These are phyloP conservation scores for Reticulitermes lucifugus DNA, from an alignment of 2,888 invertebrate genomes.

Conservation along the genomic window DNA sequence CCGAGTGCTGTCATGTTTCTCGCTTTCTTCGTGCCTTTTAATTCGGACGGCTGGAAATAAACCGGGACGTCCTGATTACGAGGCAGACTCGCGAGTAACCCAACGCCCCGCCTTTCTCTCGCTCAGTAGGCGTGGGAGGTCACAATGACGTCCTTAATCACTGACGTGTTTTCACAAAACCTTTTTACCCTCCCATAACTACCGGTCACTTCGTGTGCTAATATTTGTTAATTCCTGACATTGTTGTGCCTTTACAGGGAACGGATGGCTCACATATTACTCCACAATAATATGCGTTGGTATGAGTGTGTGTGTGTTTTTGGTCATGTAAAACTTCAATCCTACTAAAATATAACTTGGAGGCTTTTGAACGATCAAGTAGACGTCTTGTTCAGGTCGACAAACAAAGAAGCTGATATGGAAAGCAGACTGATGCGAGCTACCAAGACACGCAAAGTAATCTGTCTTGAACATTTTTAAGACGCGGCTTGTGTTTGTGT, in stretches of 20 bases:
- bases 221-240: slow-evolving; percentile 5
- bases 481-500: slow-evolving; percentile 52
- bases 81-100: not conserved
- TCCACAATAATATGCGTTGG: slow-evolving; percentile 12
- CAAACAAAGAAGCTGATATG: slow-evolving; percentile 38
- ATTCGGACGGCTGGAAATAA: no score
- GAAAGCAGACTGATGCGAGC: slow-evolving; percentile 26
- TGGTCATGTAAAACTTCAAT: slow-evolving; percentile 1
- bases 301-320: not conserved
- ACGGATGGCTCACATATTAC: not conserved
- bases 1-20: no score
- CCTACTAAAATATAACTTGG: not conserved
- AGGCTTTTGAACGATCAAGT: slow-evolving; percentile 11
- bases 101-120: not conserved
- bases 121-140: not conserved
- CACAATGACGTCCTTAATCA: not conserved
- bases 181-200: not conserved
- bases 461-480: slow-evolving; percentile 58
- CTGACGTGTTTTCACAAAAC: not conserved
- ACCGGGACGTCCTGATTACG: not conserved
- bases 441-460: slow-evolving; percentile 54
- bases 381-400: slow-evolving; percentile 16
- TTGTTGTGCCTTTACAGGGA: not conserved
- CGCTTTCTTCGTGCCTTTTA: no score
- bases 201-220: not conserved